These are phyloP conservation scores for Chanos chanos DNA, from an alignment of 2,797 vertebrate species.

Conservation along the genomic window DNA sequence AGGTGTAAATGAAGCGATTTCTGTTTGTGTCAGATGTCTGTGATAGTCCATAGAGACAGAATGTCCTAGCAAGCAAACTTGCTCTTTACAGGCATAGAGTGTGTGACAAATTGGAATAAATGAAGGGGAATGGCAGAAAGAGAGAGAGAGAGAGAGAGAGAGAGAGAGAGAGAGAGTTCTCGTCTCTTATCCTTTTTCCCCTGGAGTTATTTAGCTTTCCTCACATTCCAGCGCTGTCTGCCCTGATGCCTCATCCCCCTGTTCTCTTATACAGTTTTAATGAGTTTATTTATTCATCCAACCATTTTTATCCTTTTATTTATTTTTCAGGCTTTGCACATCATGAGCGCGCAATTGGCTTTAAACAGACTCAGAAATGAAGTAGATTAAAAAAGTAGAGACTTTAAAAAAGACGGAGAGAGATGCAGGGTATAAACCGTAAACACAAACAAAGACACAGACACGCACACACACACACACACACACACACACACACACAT, in stretches of 20 bases:
- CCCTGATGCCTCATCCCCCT: slow-evolving; percentile 17
- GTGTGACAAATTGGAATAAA: slow-evolving; percentile 48
- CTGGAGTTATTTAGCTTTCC: not conserved
- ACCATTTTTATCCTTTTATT: slow-evolving; percentile 23
- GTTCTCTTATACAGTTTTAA: slow-evolving; percentile 20
- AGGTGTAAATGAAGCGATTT: too few relatives aligned
- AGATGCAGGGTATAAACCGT: not conserved
- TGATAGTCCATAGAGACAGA: too few relatives aligned
- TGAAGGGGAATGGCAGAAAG: slow-evolving; percentile 58
- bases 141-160: slow-evolving; percentile 35
- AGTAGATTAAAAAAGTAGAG: too few relatives aligned
- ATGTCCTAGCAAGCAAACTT: too few relatives aligned
- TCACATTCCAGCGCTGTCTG: slow-evolving; percentile 27
- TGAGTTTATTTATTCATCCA: slow-evolving; percentile 13
- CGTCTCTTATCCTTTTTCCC: slow-evolving; percentile 14
- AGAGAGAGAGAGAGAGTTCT: slow-evolving; percentile 40
- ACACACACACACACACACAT: slow-evolving; percentile 37
- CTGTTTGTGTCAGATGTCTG: too few relatives aligned
- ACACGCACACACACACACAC: slow-evolving; percentile 6
- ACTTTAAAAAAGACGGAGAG: too few relatives aligned
- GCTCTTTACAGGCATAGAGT: too few relatives aligned
- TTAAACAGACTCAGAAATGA: too few relatives aligned
- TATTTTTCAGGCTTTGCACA: slow-evolving; percentile 11
- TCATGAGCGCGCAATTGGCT: slow-evolving; percentile 15
- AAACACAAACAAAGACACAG: slow-evolving; percentile 14